Evolutionary conservation across 2,888 invertebrate species (phyloP).

Genomic region (Axea sp.): DNA sequence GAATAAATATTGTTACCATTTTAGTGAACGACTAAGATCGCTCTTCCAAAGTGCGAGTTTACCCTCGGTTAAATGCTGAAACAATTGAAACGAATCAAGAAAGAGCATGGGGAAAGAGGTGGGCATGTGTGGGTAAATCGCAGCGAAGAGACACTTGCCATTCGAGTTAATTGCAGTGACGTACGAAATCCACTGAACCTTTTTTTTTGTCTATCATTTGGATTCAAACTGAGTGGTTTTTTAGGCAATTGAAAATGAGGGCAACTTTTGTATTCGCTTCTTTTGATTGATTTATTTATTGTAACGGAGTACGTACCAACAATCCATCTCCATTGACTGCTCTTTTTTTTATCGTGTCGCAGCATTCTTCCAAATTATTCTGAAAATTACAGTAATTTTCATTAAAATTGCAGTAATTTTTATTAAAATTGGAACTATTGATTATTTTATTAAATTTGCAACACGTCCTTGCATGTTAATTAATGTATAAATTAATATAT

Average conservation of each 20-base stretch:
- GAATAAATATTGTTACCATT: slow-evolving; percentile 70
- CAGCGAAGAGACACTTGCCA: not conserved
- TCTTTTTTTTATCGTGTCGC: slow-evolving; percentile 72
- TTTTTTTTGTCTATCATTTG: too few relatives aligned
- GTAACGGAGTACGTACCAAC: slow-evolving; percentile 70
- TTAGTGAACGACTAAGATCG: slow-evolving; percentile 73
- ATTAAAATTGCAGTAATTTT: too few relatives aligned
- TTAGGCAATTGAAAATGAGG: too few relatives aligned
- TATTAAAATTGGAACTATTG: too few relatives aligned
- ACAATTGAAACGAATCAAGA: slow-evolving; percentile 72
- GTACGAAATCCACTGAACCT: too few relatives aligned
- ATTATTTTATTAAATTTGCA: too few relatives aligned
- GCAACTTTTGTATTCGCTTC: too few relatives aligned
- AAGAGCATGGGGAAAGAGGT: slow-evolving; percentile 12
- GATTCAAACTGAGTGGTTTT: too few relatives aligned
- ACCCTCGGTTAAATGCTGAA: slow-evolving; percentile 78
- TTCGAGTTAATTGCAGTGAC: not conserved
- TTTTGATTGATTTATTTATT: not conserved
- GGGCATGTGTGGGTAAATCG: not conserved
- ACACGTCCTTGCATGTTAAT: too few relatives aligned
- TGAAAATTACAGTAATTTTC: too few relatives aligned
- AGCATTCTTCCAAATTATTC: slow-evolving; percentile 75
- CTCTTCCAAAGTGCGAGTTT: slow-evolving; percentile 77
- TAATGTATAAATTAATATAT: too few relatives aligned
- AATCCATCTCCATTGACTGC: slow-evolving; percentile 76